phyloP scores from a whole-genome alignment of 2,888 invertebrate genomes.

The Orthosia cruda region DNA sequence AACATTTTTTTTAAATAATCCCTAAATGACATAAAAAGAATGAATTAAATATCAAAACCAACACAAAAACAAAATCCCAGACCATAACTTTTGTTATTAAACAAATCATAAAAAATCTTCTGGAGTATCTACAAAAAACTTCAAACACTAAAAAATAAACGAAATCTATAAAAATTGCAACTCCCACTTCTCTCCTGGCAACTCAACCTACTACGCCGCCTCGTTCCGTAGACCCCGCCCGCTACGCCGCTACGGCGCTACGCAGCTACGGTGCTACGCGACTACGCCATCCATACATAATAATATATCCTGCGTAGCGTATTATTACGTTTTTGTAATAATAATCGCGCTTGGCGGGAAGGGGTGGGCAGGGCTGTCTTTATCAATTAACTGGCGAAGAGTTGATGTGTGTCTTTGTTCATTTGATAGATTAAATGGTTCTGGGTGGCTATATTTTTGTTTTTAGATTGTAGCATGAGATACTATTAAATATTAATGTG shows the following conservation, averaged over 20 bases:
- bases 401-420: constrained; percentile 4
- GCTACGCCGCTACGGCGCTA: constrained; percentile 69
- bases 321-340: constrained; percentile 57
- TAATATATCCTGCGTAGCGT: constrained; percentile 47
- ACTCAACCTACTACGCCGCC: constrained; percentile 82
- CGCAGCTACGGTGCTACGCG: constrained; percentile 55
- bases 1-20: no score
- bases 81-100: no score
- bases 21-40: no score
- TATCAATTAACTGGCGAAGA: constrained; percentile 35
- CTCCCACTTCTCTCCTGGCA: constrained; percentile 57
- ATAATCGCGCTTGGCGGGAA: constrained; percentile 43
- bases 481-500: not conserved
- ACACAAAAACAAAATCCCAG: no score
- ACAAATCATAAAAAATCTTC: no score
- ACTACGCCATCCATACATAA: constrained; percentile 31
- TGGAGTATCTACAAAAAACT: no score
- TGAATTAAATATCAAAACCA: no score
- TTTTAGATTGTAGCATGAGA: not conserved
- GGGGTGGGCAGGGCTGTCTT: constrained; percentile 61
- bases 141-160: not conserved
- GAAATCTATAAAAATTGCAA: constrained; percentile 24
- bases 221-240: constrained; percentile 87
- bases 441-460: not conserved
- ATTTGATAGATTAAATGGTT: not conserved